These are phyloP conservation scores for Augochlora pura DNA, from an alignment of 1,140 invertebrate genomes.

Conservation along the genomic window DNA sequence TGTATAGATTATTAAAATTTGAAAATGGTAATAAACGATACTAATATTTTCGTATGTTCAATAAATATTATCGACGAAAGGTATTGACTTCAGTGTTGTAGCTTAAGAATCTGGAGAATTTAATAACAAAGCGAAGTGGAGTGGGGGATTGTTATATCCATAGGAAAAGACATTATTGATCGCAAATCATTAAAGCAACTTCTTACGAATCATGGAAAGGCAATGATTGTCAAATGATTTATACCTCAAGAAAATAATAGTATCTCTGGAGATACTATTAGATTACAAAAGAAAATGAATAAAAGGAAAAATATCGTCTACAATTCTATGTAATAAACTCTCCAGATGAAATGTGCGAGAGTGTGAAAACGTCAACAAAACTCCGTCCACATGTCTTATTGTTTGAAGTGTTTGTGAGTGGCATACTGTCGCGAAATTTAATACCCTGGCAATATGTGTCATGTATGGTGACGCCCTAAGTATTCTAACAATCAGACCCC, in stretches of 20 bases:
- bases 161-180: not conserved
- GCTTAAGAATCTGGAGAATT: no score
- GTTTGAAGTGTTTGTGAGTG: not conserved
- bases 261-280: no score
- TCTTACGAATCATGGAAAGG: not conserved
- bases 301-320: not conserved
- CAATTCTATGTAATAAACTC: not conserved
- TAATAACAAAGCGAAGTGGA: no score
- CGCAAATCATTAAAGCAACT: not conserved
- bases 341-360: not conserved
- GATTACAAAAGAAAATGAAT: no score
- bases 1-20: no score
- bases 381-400: not conserved
- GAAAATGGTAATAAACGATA: no score
- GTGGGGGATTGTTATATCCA: not conserved
- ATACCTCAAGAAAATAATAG: no score
- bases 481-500: constrained; percentile 41
- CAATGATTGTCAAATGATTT: not conserved
- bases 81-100: no score
- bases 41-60: no score
- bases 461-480: constrained; percentile 56
- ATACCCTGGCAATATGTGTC: constrained; percentile 67
- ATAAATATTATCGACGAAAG: no score
- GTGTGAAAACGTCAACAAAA: not conserved
- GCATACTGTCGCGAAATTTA: constrained; percentile 54